Evolutionary conservation across 2,113 vertebrate genomes (phyloP).

Genomic region (Henicopernis longicauda): DNA sequence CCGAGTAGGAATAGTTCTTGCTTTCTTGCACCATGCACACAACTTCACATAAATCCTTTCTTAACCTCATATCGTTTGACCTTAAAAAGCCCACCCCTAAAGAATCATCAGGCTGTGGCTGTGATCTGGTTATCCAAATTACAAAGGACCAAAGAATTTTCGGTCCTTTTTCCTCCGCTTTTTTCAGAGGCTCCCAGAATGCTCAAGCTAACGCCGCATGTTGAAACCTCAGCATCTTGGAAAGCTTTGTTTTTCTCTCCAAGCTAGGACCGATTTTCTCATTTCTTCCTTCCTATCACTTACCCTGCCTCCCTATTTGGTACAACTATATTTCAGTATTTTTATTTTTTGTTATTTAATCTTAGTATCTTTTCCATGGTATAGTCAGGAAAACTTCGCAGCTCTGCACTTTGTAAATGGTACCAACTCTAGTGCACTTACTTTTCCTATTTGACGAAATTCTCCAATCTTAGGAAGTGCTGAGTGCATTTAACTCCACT

Average conservation of each 20-base stretch:
- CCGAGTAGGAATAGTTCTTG: fast-evolving
- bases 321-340: background rate
- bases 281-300: background rate
- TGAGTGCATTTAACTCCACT: background rate
- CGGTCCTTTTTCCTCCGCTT: background rate
- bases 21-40: background rate
- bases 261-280: background rate
- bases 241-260: background rate
- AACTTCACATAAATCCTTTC: background rate
- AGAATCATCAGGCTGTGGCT: background rate
- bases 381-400: background rate
- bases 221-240: background rate
- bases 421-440: background rate
- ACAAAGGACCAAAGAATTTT: background rate
- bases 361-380: background rate
- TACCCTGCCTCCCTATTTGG: background rate
- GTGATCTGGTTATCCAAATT: background rate
- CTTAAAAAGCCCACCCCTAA: background rate
- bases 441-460: background rate
- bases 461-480: background rate
- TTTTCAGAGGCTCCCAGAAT: background rate
- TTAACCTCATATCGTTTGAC: background rate
- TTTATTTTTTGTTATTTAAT: background rate
- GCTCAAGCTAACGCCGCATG: fast-evolving
- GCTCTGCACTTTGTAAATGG: background rate